Evolutionary conservation across 2,888 invertebrate species (phyloP), one percentile per base, ranked within the genome.

Genomic region (Strigamia crassipes): DNA sequence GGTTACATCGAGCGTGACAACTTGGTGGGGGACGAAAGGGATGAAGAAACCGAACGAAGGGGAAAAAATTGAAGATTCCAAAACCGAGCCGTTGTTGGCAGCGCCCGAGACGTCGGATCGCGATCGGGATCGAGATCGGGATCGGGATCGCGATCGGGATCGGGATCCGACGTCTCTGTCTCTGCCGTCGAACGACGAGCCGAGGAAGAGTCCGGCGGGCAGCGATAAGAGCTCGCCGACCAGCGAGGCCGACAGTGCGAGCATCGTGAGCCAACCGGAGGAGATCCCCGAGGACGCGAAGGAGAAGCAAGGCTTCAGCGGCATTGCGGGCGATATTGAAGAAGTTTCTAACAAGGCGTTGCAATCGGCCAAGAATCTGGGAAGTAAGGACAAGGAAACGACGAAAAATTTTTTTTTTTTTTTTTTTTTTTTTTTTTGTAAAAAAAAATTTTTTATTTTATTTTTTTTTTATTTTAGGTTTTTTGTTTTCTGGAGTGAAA

Each of bases 401-500:
- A n/a, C n/a, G n/a, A n/a, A n/a, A n/a, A n/a, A n/a, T n/a, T 23
- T 13, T 15, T 18, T 73, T 73, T 27, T n/a, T 31, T 18, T 1
- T 73, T 46, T 38, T 84, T 89, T 96, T 96, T 90, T 91, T 97
- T 85, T 97, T 95, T 90, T 95, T 96, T 84, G 96, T 97, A 85
- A 97, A 96, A 90, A 97, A 96, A 90, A n/a, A n/a, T n/a, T n/a
- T n/a, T n/a, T n/a, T n/a, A n/a, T n/a, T n/a, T n/a, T n/a, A n/a
- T 23, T 13, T 15, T 18, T 73, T 73, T 27, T n/a, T 31, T 18
- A 0, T 73, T 46, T 38, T 84, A 88, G 88, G 86, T 89, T 96
- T 96, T 90, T 91, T 97, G 85, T 97, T 95, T 90, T 95, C 96
- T 84, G 96, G 97, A 85, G 96, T 97, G 85, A 97, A 96, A 90